Percentiles rank a stretch among this genome's conserved stretches.
phyloP scores from a whole-genome alignment of 92 coral and sea anemone species.

The Meandrina meandrites region DNA sequence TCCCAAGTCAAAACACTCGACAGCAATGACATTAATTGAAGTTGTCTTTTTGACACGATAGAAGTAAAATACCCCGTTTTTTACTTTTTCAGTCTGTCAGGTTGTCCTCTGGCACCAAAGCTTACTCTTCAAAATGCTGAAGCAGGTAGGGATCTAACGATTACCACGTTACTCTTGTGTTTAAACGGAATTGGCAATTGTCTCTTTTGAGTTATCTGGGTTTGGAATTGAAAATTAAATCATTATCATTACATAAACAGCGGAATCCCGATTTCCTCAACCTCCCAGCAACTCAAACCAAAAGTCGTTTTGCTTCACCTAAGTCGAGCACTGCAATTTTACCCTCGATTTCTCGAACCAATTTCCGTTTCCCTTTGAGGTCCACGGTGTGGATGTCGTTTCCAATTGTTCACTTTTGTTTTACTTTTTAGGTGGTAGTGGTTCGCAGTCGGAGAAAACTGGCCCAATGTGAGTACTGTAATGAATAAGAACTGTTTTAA shows the following conservation, averaged over 20 bases:
- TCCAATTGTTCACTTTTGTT: neutral
- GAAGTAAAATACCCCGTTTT: neutral
- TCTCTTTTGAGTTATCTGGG: neutral
- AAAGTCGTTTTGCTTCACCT: no score
- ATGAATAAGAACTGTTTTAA: neutral
- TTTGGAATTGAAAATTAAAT: neutral
- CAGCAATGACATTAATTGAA: neutral
- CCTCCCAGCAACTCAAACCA: no score
- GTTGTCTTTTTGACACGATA: neutral
- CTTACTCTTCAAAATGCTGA: conserved; percentile 51
- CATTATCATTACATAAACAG: neutral
- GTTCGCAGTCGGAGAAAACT: conserved; percentile 42
- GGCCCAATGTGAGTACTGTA: conserved; percentile 68
- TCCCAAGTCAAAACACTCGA: neutral
- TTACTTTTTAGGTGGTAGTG: conserved; percentile 1
- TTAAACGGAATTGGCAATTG: neutral
- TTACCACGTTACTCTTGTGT: neutral
- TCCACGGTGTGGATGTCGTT: neutral
- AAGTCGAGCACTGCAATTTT: no score
- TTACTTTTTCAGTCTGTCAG: conserved; percentile 71
- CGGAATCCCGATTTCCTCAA: no score
- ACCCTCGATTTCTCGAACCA: no score
- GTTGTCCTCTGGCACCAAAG: conserved; percentile 96
- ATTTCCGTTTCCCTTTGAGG: no score
- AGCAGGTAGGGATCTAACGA: conserved; percentile 9